Evolutionary conservation across 2,797 vertebrate species (phyloP).

Genomic region (Melanotaenia maccullochi): DNA sequence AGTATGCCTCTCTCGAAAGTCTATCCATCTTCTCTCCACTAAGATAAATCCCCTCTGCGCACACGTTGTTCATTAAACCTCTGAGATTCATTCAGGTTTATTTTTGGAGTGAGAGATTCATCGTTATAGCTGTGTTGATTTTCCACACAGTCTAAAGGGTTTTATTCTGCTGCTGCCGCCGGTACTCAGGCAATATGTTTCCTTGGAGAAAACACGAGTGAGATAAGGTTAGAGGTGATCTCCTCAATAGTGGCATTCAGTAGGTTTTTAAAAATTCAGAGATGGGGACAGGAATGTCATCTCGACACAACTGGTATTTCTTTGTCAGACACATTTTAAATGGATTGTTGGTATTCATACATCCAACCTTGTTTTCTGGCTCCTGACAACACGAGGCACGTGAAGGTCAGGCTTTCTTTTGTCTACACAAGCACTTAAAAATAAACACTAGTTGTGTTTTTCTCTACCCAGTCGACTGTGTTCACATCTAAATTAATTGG

Average conservation of each 20-base stretch:
- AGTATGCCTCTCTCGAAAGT: slow-evolving; percentile 57
- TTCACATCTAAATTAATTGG: slow-evolving; percentile 33
- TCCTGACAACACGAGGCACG: slow-evolving; percentile 29
- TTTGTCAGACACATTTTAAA: slow-evolving; percentile 57
- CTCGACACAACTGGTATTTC: slow-evolving; percentile 10
- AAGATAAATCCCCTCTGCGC: slow-evolving; percentile 59
- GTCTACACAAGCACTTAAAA: slow-evolving; percentile 25
- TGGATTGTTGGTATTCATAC: slow-evolving; percentile 55
- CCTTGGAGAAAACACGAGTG: slow-evolving; percentile 38
- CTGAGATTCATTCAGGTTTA: slow-evolving; percentile 63
- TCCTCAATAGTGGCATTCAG: slow-evolving; percentile 34
- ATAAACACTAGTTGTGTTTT: slow-evolving; percentile 32
- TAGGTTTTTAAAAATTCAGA: slow-evolving; percentile 37
- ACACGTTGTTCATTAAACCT: slow-evolving; percentile 66
- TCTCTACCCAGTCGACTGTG: neutral
- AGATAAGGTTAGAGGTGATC: slow-evolving; percentile 53
- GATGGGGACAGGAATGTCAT: slow-evolving; percentile 29
- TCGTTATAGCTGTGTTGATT: slow-evolving; percentile 50
- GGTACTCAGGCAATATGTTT: slow-evolving; percentile 37
- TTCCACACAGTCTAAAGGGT: slow-evolving; percentile 43
- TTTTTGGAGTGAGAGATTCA: slow-evolving; percentile 60
- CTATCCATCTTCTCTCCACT: slow-evolving; percentile 62
- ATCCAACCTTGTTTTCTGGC: slow-evolving; percentile 42
- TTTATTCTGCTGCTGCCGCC: slow-evolving; percentile 45
- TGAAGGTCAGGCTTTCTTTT: slow-evolving; percentile 58